Evolutionary conservation across 2,113 vertebrate genomes (phyloP), one percentile per base, ranked within the genome.

Genomic region (Coreoperca whiteheadi): DNA sequence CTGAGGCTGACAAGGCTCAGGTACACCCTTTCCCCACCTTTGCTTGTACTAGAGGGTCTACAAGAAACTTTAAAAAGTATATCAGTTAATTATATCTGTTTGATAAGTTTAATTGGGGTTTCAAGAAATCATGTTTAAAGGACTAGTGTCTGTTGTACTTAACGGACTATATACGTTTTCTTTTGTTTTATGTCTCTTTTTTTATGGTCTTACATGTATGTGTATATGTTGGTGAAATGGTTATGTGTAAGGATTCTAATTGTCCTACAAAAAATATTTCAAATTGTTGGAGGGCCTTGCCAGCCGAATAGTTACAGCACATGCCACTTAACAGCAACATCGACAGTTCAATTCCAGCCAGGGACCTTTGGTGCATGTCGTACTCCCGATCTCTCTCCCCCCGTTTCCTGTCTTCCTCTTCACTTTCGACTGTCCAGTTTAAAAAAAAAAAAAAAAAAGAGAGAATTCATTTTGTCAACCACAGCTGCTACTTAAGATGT

Each of bases 1-100:
- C 96, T 0, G 95, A 88, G 74, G 93, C 95, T 14, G 98, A 99
- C 89, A 97, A 96, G 88, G 94, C 96, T 76, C 97, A 96, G 95
- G 98, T 98, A 89, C 21, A 23, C 9, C 34, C 1, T 28, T 69
- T 41, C n/a, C 37, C 4, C 28, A 14, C 2, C 14, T 39, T 15
- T 63, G 18, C 32, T 51, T 21, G 1, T 15, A 39, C 15, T 15
- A 12, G 12, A 68, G 16, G 25, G 16, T 41, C 32, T 7, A 14
- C 15, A 4, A n/a, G 54, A 63, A 34, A 20, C 12, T 12, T 18
- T 2, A 2, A 63, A 34, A 8, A n/a, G 41, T 23, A 5, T n/a
- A 23, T 61, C 23, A 18, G 0, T 71, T 8, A 15, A 53, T 37
- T 71, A 4, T 21, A 57, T 48, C 15, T 37, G 20, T 63, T 50